Evolutionary conservation across 2,113 vertebrate genomes (phyloP), one percentile per base, ranked within the genome.

Genomic region (Ceratotherium simum): DNA sequence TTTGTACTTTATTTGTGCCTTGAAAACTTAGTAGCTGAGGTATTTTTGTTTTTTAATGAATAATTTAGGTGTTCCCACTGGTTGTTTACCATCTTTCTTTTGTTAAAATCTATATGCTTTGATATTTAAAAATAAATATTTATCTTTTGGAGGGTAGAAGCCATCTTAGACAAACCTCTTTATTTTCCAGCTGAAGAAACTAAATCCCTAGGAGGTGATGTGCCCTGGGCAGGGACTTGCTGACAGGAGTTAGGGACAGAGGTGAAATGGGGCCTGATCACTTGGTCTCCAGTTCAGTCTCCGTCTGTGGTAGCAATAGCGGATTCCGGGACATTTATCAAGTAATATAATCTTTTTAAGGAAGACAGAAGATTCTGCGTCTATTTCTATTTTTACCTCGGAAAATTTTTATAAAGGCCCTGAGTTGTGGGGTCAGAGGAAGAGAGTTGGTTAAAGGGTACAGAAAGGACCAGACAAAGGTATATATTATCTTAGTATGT

Each of bases 331-430:
- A 23, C 39, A 60, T 69, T 62, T 72, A 16, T 69, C 20, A 72
- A 87, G 64, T 51, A 60, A 62, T 39, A 33, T 10, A 54, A 36
- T 67, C 5, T 58, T 91, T 86, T 95, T 65, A 78, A 93, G n/a
- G 21, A 70, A 82, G 31, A 60, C 8, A 12, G n/a, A 20, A 79
- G 16, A 85, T 46, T 93, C n/a, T n/a, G n/a, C n/a, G n/a, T n/a
- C n/a, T n/a, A 73, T 80, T 95, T 90, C 67, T 75, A 27, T 65
- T 91, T 91, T 96, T 84, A 95, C 17, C 29, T 62, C 29, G 84
- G 48, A 60, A 90, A 42, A 27, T 73, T 31, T 62, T 69, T 72
- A 42, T 25, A 79, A 92, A 39, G 17, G 1, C 36, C 20, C 60
- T 2, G 21, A 48, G 13, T 94, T 54, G 33, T 36, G 2, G 17